Evolutionary conservation across 2,888 invertebrate species (phyloP).

Genomic region (Asteroscopus sphinx): DNA sequence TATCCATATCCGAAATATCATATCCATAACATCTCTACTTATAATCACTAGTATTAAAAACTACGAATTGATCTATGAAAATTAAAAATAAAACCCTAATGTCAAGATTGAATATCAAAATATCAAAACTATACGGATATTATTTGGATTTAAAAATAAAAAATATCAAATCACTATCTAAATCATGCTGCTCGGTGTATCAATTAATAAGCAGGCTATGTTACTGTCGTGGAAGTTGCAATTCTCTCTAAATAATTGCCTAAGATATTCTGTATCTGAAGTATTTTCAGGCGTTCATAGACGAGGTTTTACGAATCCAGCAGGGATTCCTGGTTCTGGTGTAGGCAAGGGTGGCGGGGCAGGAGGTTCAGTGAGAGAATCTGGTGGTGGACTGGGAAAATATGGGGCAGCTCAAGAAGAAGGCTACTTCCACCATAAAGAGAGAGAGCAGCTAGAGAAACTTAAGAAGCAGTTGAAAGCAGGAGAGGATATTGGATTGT

Average conservation of each 20-base stretch:
- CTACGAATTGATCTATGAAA: too few relatives aligned
- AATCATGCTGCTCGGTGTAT: not conserved
- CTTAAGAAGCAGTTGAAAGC: constrained; percentile 68
- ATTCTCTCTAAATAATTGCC: not conserved
- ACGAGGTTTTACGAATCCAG: constrained; percentile 42
- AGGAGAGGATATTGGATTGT: constrained; percentile 36
- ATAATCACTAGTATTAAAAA: too few relatives aligned
- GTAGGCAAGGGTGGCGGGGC: constrained; percentile 75
- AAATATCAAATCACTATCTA: not conserved
- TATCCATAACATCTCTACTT: too few relatives aligned
- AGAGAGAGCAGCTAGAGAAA: constrained; percentile 70
- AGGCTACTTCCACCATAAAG: constrained; percentile 75
- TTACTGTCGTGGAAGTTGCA: not conserved
- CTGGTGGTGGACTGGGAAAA: constrained; percentile 74
- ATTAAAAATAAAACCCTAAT: too few relatives aligned
- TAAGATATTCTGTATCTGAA: not conserved
- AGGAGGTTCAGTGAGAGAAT: constrained; percentile 73
- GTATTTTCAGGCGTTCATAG: not conserved
- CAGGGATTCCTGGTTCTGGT: constrained; percentile 68
- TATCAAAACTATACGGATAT: too few relatives aligned
- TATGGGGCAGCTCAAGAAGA: constrained; percentile 77
- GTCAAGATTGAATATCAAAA: too few relatives aligned
- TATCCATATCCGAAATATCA: too few relatives aligned
- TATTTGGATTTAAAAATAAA: not conserved
- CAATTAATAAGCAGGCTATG: not conserved